Conservation (phyloP, 2,888 invertebrate species). For the Caenorhabditis panamensis region DNA sequence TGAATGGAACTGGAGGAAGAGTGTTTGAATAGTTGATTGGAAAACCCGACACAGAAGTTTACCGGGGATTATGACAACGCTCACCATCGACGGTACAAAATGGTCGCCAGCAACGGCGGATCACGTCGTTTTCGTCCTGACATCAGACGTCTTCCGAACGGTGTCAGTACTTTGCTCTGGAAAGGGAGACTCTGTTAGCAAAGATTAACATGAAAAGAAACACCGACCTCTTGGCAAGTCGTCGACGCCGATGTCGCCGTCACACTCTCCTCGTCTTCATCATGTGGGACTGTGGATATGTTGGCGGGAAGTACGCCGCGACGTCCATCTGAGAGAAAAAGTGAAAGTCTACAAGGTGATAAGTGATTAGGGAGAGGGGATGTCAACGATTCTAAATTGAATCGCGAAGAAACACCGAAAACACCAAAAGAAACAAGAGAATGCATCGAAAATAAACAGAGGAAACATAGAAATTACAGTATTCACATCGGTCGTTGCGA, state of each 20-base stretch:
- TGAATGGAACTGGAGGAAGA: too few relatives aligned
- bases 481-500: neutral
- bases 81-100: constrained; percentile 40
- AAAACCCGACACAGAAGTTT: neutral
- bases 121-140: constrained; percentile 25
- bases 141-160: constrained; percentile 5
- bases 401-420: neutral
- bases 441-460: neutral
- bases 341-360: constrained; percentile 48
- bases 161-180: neutral
- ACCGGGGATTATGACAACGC: constrained; percentile 11
- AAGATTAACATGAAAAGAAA: constrained; percentile 9
- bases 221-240: constrained; percentile 31
- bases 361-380: constrained; percentile 19
- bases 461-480: neutral
- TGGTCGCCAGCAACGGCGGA: constrained; percentile 40
- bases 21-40: too few relatives aligned
- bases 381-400: constrained; percentile 9
- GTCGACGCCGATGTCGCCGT: constrained; percentile 31
- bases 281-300: constrained; percentile 55
- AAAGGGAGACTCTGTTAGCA: too few relatives aligned
- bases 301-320: constrained; percentile 52
- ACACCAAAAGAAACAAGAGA: too few relatives aligned
- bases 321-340: constrained; percentile 52
- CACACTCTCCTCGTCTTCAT: constrained; percentile 37